Evolutionary conservation across 2,113 vertebrate species (phyloP).

Genomic region (Zonotrichia leucophrys): DNA sequence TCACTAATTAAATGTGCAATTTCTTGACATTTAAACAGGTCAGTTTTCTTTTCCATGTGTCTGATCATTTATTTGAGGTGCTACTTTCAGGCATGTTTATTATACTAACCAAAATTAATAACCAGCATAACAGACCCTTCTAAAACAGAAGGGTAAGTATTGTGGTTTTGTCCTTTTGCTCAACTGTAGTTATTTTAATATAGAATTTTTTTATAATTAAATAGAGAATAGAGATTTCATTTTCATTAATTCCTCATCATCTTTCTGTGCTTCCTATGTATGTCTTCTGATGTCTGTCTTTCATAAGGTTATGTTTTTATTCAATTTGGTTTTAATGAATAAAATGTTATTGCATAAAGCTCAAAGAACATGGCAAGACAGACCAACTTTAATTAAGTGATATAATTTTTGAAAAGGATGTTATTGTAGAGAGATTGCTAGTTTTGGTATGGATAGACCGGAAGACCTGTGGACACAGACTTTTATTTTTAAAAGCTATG

Average conservation of each 20-base stretch:
- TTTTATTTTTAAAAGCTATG: neutral
- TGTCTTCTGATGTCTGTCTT: neutral
- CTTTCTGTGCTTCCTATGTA: neutral
- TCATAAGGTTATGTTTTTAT: neutral
- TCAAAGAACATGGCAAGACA: neutral
- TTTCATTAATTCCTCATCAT: neutral
- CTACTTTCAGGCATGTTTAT: slow-evolving; percentile 42
- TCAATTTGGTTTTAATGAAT: neutral
- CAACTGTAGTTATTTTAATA: neutral
- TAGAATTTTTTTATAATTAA: slow-evolving; percentile 12
- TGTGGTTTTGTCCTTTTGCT: neutral
- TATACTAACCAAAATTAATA: slow-evolving; percentile 44
- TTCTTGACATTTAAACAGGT: slow-evolving; percentile 64
- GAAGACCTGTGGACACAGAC: neutral
- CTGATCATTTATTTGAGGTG: slow-evolving; percentile 41
- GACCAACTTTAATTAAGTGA: neutral
- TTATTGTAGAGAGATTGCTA: neutral
- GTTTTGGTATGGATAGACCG: neutral
- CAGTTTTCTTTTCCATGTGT: neutral
- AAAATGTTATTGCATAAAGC: neutral
- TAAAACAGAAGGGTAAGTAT: neutral
- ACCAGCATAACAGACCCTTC: neutral
- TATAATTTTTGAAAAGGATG: neutral
- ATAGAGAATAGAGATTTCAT: neutral
- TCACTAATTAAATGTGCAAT: slow-evolving; percentile 54